These are phyloP conservation scores for Hofmannophila pseudospretella DNA, from an alignment of 2,888 invertebrate species.

Conservation along the genomic window DNA sequence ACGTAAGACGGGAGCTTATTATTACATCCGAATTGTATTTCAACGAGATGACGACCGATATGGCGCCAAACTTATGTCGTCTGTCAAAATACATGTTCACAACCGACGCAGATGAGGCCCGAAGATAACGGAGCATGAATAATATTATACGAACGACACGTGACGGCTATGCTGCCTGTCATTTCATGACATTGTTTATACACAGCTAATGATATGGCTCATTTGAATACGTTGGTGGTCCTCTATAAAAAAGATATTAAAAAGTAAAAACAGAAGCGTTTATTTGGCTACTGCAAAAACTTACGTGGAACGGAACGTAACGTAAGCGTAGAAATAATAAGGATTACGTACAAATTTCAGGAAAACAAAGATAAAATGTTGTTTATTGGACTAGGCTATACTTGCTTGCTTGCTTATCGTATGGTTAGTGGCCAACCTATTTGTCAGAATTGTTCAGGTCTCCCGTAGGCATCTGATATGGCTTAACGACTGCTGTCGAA, in stretches of 20 bases:
- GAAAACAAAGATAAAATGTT: no score
- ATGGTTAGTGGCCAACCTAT: no score
- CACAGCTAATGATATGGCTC: conserved; percentile 65
- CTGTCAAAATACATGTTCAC: conserved; percentile 78
- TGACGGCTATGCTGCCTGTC: conserved; percentile 65
- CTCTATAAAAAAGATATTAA: conserved; percentile 28
- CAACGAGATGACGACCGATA: conserved; percentile 70
- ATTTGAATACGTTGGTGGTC: conserved; percentile 74
- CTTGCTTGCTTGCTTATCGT: no score
- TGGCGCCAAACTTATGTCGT: conserved; percentile 74
- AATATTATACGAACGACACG: conserved; percentile 54
- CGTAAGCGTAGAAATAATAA: no score
- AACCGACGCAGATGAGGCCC: conserved; percentile 49
- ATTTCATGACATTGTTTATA: conserved; percentile 71
- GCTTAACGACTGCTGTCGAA: no score
- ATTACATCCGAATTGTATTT: conserved; percentile 71
- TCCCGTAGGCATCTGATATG: no score
- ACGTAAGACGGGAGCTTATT: conserved; percentile 76
- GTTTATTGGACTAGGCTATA: no score
- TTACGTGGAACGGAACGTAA: no score
- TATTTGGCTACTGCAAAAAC: not conserved
- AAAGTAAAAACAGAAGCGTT: not conserved
- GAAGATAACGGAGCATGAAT: conserved; percentile 48
- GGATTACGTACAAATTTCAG: no score
- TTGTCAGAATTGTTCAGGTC: no score